Conservation (phyloP, 2,113 vertebrate species). For the Suricata suricatta region DNA sequence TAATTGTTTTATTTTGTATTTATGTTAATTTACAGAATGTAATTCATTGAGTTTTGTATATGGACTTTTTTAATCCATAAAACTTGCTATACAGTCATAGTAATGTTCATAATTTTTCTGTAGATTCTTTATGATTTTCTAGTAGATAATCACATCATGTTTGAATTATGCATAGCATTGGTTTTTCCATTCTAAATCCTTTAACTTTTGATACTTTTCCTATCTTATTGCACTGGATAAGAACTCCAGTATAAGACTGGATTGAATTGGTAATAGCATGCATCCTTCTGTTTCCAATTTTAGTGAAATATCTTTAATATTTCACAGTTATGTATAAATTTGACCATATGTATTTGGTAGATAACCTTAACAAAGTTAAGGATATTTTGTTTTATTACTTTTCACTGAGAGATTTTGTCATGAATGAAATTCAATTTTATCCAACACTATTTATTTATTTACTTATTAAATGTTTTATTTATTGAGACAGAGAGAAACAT, state of each 20-base stretch:
- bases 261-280: neutral
- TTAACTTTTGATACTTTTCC: neutral
- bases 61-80: neutral
- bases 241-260: neutral
- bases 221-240: neutral
- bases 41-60: neutral
- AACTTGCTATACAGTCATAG: neutral
- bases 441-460: neutral
- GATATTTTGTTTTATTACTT: neutral
- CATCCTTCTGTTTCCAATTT: neutral
- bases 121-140: neutral
- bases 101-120: neutral
- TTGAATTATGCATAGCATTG: neutral
- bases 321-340: neutral
- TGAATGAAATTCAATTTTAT: neutral
- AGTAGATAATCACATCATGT: neutral
- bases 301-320: neutral
- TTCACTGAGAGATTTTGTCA: neutral
- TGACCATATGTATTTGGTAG: neutral
- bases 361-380: neutral
- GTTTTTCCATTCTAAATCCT: neutral
- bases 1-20: neutral
- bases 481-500: too few relatives aligned
- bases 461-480: too few relatives aligned
- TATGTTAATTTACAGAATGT: neutral